Evolutionary conservation across 2,113 vertebrate species (phyloP).

Genomic region (Chaetorhynchus papuensis): DNA sequence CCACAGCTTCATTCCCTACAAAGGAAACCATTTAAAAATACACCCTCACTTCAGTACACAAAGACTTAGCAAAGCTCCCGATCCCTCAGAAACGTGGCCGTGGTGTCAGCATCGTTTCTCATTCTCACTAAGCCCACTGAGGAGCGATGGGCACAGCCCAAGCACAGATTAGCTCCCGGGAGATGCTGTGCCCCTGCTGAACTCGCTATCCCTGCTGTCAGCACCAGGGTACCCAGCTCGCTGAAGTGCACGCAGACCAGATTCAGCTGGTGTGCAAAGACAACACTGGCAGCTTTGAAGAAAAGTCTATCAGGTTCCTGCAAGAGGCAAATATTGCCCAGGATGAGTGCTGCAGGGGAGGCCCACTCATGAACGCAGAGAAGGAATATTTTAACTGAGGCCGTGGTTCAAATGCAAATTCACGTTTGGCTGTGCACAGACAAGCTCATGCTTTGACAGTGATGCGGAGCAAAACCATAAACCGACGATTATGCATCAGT

Average conservation of each 20-base stretch:
- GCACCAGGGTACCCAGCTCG: neutral
- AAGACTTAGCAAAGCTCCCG: neutral
- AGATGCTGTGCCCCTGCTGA: neutral
- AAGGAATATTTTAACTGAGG: neutral
- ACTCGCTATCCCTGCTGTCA: neutral
- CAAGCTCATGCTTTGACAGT: neutral
- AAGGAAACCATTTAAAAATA: neutral
- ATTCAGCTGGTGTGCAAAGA: neutral
- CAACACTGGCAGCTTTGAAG: neutral
- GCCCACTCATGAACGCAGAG: neutral
- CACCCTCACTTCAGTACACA: neutral
- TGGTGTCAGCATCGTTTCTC: accelerated
- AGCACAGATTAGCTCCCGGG: neutral
- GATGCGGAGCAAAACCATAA: neutral
- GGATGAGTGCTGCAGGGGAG: neutral
- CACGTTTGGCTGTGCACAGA: neutral
- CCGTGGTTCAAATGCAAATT: neutral
- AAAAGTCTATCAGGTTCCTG: neutral
- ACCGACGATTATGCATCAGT: neutral
- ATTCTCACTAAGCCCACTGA: neutral
- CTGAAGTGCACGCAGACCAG: neutral
- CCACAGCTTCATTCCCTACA: neutral
- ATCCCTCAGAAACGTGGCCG: neutral
- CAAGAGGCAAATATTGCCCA: neutral
- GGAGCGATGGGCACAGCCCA: neutral